phyloP scores from a whole-genome alignment of 2,888 invertebrate species.

The Aspidiotus rigidus region DNA sequence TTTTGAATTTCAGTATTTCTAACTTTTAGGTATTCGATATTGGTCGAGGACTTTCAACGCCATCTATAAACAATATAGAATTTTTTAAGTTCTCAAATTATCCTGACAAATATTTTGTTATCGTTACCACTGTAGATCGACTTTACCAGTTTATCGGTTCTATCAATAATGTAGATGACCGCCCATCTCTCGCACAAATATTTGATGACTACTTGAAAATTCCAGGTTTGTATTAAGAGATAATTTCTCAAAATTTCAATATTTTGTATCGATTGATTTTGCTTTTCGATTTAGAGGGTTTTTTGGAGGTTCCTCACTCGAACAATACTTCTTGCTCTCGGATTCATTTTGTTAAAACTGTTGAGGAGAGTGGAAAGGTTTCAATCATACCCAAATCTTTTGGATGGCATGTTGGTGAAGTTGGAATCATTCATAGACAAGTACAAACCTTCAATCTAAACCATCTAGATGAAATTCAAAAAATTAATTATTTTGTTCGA shows the following conservation, averaged over 20 bases:
- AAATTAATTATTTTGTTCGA: background rate
- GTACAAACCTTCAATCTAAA: slow-evolving; percentile 45
- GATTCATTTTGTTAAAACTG: slow-evolving; percentile 49
- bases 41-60: slow-evolving; percentile 64
- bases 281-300: slow-evolving; percentile 45
- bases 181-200: slow-evolving; percentile 66
- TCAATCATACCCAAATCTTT: slow-evolving; percentile 63
- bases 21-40: slow-evolving; percentile 70
- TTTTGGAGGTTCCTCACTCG: slow-evolving; percentile 62
- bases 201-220: slow-evolving; percentile 66
- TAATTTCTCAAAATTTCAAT: slow-evolving; percentile 9
- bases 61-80: slow-evolving; percentile 73
- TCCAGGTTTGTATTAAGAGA: slow-evolving; percentile 44
- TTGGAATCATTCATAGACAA: slow-evolving; percentile 70
- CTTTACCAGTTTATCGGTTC: slow-evolving; percentile 79
- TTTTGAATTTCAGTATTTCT: slow-evolving; percentile 35
- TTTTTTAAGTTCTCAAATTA: slow-evolving; percentile 64
- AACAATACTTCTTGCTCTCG: slow-evolving; percentile 68
- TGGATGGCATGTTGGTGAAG: slow-evolving; percentile 73
- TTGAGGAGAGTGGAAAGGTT: slow-evolving; percentile 48
- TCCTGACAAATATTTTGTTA: slow-evolving; percentile 62
- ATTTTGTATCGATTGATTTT: slow-evolving; percentile 2
- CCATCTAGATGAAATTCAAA: slow-evolving; percentile 35
- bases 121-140: slow-evolving; percentile 72
- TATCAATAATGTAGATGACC: slow-evolving; percentile 62